phyloP scores from a whole-genome alignment of 1,140 invertebrate species.

The Meloidogyne hapla region DNA sequence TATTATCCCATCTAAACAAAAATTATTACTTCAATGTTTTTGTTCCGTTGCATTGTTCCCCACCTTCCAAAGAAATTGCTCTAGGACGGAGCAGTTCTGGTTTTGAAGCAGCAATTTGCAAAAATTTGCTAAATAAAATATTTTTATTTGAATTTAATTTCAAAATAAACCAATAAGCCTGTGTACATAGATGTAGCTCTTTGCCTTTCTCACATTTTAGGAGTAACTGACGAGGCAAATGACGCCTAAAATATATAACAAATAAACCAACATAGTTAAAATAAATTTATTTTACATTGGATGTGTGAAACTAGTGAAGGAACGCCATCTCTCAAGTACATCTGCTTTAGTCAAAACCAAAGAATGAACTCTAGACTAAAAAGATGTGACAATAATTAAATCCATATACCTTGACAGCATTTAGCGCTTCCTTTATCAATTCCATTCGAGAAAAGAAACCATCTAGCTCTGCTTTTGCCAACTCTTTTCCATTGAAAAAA shows the following conservation, averaged over 20 bases:
- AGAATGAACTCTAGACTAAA: background rate
- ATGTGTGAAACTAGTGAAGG: slow-evolving; percentile 49
- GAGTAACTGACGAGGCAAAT: background rate
- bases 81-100: slow-evolving; percentile 25
- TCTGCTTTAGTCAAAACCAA: background rate
- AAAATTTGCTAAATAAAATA: slow-evolving; percentile 39
- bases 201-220: background rate
- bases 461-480: background rate
- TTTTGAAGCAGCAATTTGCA: slow-evolving; percentile 37
- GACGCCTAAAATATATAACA: background rate
- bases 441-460: background rate
- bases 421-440: background rate
- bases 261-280: background rate
- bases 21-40: background rate
- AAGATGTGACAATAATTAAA: background rate
- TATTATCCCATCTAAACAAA: background rate
- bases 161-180: slow-evolving; percentile 47
- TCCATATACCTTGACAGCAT: background rate
- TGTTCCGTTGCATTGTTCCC: background rate
- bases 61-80: background rate
- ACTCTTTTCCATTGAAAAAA: background rate
- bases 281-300: slow-evolving; percentile 28
- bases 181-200: background rate
- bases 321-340: slow-evolving; percentile 31
- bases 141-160: background rate